Conservation (phyloP, 2,888 invertebrate species). For the Ceriagrion tenellum region DNA sequence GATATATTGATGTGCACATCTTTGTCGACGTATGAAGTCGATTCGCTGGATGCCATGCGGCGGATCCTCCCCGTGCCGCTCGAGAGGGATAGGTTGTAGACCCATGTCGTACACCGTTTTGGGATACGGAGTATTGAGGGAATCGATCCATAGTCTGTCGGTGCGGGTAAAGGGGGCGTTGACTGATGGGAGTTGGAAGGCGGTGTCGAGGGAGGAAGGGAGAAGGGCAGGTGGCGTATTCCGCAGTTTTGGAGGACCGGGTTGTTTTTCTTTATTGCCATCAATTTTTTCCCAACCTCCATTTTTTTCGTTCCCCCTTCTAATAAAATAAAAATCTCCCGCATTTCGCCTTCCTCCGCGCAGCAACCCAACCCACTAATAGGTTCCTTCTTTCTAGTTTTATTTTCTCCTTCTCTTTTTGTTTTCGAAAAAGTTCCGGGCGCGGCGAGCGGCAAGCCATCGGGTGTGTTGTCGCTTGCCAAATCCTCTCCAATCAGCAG, state of each 20-base stretch:
- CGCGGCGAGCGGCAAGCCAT: neutral
- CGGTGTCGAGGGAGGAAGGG: neutral
- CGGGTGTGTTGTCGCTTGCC: neutral
- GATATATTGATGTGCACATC: neutral
- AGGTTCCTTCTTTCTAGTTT: too few species aligned
- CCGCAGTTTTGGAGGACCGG: neutral
- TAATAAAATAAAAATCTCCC: too few species aligned
- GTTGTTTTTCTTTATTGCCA: neutral
- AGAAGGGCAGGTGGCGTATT: neutral
- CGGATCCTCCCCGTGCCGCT: neutral
- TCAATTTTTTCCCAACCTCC: neutral
- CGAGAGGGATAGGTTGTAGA: neutral
- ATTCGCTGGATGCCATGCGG: neutral
- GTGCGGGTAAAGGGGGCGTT: neutral
- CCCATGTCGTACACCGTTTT: neutral
- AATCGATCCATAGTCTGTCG: neutral
- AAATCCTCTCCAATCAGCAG: constrained; percentile 15
- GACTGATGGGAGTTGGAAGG: neutral
- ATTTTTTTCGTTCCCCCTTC: too few species aligned
- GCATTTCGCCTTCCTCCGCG: too few species aligned
- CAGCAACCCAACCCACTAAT: too few species aligned
- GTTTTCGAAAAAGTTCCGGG: too few species aligned
- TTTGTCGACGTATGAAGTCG: neutral
- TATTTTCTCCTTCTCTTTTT: too few species aligned
- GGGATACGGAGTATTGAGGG: neutral